These are phyloP conservation scores for Sorex maritimensis DNA, from an alignment of 2,797 vertebrate species.

Conservation along the genomic window DNA sequence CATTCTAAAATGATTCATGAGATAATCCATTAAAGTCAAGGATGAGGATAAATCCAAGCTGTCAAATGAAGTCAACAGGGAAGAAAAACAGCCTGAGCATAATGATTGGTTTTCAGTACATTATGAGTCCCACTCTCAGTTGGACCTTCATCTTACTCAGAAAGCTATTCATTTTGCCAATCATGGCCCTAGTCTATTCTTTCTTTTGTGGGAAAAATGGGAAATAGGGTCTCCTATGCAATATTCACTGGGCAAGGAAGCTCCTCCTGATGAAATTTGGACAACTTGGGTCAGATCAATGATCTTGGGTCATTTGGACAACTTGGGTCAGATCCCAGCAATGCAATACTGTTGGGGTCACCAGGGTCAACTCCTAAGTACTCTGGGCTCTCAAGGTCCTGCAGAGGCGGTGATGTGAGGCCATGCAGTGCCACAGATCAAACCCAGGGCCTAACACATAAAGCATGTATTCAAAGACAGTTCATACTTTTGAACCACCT, in stretches of 20 bases:
- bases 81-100: not conserved
- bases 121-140: not conserved
- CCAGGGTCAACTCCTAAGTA: too few relatives aligned
- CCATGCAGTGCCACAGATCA: too few relatives aligned
- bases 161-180: not conserved
- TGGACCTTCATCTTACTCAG: slow-evolving; percentile 23
- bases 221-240: too few relatives aligned
- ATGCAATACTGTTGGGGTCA: too few relatives aligned
- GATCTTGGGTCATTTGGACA: too few relatives aligned
- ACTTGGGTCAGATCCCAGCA: too few relatives aligned
- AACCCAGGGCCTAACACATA: not conserved
- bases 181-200: not conserved
- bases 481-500: not conserved
- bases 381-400: too few relatives aligned
- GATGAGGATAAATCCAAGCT: slow-evolving; percentile 27
- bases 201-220: not conserved
- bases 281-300: too few relatives aligned
- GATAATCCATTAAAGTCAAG: not conserved
- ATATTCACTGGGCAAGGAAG: too few relatives aligned
- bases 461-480: not conserved
- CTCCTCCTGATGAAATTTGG: too few relatives aligned
- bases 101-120: slow-evolving; percentile 7
- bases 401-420: too few relatives aligned
- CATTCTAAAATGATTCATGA: not conserved
- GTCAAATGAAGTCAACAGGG: not conserved